Evolutionary conservation across 2,113 vertebrate genomes (phyloP), one percentile per base, ranked within the genome.

Genomic region (Ctenomys sociabilis): DNA sequence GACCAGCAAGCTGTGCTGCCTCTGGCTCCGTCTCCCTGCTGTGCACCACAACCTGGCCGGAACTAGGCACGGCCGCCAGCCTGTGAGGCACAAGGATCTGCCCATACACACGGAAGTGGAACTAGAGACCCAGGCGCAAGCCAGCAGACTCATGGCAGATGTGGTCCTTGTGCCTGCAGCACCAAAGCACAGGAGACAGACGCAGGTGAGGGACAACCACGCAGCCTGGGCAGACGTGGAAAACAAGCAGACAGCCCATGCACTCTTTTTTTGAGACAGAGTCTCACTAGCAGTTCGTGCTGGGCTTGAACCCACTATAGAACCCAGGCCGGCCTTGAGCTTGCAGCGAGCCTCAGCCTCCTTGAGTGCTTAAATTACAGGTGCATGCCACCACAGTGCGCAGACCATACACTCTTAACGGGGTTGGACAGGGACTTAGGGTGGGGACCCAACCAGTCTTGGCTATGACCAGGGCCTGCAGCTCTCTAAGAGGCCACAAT

Each of bases 201-300:
- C 21, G 10, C 28, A 40, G 64, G 32, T 9, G 28, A 77, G 91
- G 30, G 16, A 63, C 8, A 13, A 82, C 24, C 52, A 7, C 16
- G 1, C 9, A 9, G 35, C 3, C 13, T 12, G 24, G 54, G 45
- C 83, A 87, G 66, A 64, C n/a, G 1, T 2, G 37, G 4, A 68
- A 77, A n/a, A 30, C 0, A 0, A 52, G 26, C 6, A 0, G 1
- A 9, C 0, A n/a, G 45, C n/a, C 45, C 5, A 0, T 0, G 12
- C 35, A 6, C 26, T 64, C 64, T 10, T 70, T 70, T 70, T 68
- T 70, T n/a, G 17, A 70, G 68, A 37, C 68, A n/a, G 35, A 17
- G 16, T 70, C 68, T 70, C 35, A 9, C 35, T 70, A 70, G 35
- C 68, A 70, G 68, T n/a, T 70, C 14, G 2, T n/a, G 6, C 66